These are phyloP conservation scores for Gymnothorax javanicus DNA, from an alignment of 2,797 vertebrate genomes.

Conservation along the genomic window DNA sequence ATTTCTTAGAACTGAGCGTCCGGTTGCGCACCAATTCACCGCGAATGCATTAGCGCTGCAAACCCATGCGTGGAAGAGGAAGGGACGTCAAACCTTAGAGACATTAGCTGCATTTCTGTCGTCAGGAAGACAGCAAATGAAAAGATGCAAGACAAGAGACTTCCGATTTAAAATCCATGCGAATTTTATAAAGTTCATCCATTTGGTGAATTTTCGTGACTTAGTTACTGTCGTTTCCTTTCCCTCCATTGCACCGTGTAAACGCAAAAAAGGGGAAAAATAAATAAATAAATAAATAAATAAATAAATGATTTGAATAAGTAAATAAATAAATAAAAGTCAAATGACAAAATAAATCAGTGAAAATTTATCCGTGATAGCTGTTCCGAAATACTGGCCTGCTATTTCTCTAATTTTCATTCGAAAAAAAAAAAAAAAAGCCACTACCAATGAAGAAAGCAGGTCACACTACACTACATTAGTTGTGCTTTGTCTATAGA, in stretches of 20 bases:
- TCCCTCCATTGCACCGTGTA: background rate
- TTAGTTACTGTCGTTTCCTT: background rate
- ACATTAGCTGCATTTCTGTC: background rate
- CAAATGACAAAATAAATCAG: background rate
- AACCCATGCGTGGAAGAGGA: background rate
- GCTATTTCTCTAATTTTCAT: background rate
- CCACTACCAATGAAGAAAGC: background rate
- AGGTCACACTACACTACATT: background rate
- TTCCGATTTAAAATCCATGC: background rate
- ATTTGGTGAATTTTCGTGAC: background rate
- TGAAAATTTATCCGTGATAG: background rate
- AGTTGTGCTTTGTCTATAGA: background rate
- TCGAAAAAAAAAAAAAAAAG: background rate
- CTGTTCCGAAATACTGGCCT: background rate
- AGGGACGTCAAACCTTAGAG: background rate
- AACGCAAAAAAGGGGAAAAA: background rate
- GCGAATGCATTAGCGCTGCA: background rate
- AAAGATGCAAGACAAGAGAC: background rate
- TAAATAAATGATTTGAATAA: no score
- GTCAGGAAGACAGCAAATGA: background rate
- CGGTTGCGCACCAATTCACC: background rate
- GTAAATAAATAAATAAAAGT: no score
- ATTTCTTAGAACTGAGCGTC: background rate
- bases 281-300: background rate
- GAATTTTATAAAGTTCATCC: background rate